phyloP scores from a whole-genome alignment of 2,113 vertebrate species.

The Mastomys natalensis region DNA sequence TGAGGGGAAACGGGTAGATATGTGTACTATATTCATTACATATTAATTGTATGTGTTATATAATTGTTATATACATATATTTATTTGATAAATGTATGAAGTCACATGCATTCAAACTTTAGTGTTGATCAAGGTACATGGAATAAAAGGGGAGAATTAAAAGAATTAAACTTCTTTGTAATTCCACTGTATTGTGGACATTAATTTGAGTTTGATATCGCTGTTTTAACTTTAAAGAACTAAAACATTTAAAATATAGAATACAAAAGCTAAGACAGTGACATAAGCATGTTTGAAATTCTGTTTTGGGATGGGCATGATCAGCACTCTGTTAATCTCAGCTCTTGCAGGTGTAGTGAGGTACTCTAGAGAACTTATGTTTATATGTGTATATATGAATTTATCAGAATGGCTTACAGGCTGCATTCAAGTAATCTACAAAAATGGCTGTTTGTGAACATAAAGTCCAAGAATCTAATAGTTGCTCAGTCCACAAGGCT shows the following conservation, averaged over 20 bases:
- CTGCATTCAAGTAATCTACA: neutral
- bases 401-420: neutral
- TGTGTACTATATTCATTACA: neutral
- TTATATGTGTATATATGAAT: neutral
- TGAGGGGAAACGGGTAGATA: neutral
- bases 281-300: neutral
- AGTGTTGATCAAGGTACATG: neutral
- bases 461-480: neutral
- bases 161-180: constrained; percentile 29
- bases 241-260: neutral
- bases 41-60: no score
- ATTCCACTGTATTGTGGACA: neutral
- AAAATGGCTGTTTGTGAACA: neutral
- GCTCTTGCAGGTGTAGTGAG: neutral
- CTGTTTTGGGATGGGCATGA: neutral
- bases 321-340: neutral
- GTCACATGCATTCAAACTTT: neutral
- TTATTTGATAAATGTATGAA: neutral
- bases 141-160: constrained; percentile 11
- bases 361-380: neutral
- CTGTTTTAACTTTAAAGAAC: neutral
- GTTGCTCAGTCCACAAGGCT: neutral
- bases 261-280: neutral
- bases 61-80: neutral
- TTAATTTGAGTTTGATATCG: constrained; percentile 9